These are phyloP conservation scores for Calliopsis andreniformis DNA, from an alignment of 1,140 invertebrate species.

Conservation along the genomic window DNA sequence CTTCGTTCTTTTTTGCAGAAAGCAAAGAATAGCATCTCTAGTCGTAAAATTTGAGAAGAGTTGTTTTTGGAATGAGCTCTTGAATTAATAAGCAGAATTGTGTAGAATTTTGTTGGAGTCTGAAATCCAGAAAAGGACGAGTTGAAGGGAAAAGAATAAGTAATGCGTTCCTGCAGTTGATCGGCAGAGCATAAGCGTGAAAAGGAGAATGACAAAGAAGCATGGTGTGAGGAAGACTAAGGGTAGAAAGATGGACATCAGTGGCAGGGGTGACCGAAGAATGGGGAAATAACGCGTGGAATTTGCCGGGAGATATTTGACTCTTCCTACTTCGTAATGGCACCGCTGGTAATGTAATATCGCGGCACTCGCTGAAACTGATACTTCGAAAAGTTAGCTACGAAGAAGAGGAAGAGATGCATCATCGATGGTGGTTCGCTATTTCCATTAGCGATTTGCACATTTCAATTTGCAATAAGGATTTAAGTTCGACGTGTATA, in stretches of 20 bases:
- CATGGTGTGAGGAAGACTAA: conserved; percentile 44
- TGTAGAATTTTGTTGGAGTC: conserved; percentile 21
- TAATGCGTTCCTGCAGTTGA: conserved; percentile 17
- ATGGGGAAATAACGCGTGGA: conserved; percentile 39
- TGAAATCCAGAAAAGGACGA: conserved; percentile 41
- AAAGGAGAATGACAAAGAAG: conserved; percentile 26
- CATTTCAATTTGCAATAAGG: neutral
- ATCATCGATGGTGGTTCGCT: neutral
- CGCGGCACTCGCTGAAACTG: conserved; percentile 4
- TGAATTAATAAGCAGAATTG: neutral
- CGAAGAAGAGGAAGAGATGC: neutral
- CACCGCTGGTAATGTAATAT: conserved; percentile 3
- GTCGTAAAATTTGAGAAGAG: too few species aligned
- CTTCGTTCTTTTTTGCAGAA: too few species aligned
- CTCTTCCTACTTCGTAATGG: conserved; percentile 20
- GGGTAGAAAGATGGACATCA: conserved; percentile 29
- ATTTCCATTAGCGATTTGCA: neutral
- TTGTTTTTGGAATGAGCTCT: too few species aligned
- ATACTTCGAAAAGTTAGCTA: neutral
- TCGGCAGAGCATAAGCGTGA: conserved; percentile 30
- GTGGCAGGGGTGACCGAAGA: conserved; percentile 12
- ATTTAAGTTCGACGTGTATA: neutral
- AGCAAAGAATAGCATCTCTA: too few species aligned
- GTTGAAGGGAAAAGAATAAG: conserved; percentile 9
- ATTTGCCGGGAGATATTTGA: neutral